Conservation (phyloP, 2,797 vertebrate species). For the Cichlasoma orientale region DNA sequence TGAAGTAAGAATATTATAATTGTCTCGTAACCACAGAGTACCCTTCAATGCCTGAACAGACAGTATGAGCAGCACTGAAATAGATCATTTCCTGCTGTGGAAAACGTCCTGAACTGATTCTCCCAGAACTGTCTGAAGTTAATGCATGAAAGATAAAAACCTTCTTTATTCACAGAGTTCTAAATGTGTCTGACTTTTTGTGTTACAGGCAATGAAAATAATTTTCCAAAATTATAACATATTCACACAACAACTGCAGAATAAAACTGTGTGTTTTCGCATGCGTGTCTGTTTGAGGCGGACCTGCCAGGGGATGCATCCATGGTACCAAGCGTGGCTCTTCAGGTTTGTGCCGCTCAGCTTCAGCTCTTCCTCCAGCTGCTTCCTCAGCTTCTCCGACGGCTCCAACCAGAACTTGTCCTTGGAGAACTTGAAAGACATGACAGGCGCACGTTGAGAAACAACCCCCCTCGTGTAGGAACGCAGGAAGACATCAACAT, state of each 20-base stretch:
- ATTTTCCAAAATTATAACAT: not conserved
- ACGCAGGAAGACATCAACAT: not conserved
- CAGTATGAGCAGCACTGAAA: not conserved
- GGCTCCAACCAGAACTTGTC: conserved; percentile 90
- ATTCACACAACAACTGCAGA: not conserved
- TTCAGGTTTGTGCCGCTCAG: conserved; percentile 86
- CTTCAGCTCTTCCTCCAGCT: conserved; percentile 92
- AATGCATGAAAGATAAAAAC: not conserved
- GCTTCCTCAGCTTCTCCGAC: conserved; percentile 87
- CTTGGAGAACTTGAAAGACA: conserved; percentile 88
- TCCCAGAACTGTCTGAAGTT: not conserved
- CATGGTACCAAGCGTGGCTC: conserved; percentile 95
- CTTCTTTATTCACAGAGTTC: not conserved
- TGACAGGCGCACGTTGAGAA: conserved; percentile 17
- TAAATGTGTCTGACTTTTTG: not conserved
- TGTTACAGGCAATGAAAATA: not conserved
- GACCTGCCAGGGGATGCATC: conserved; percentile 91
- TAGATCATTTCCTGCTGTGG: not conserved
- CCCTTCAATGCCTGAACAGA: not conserved
- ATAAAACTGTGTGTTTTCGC: not conserved
- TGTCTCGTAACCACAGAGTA: rapidly evolving
- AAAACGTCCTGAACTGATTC: not conserved
- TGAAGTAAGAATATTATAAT: rapidly evolving
- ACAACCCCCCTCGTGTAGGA: not conserved
- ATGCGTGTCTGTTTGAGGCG: not conserved